Evolutionary conservation across 2,797 vertebrate genomes (phyloP).

Genomic region (Aulostomus chinensis): DNA sequence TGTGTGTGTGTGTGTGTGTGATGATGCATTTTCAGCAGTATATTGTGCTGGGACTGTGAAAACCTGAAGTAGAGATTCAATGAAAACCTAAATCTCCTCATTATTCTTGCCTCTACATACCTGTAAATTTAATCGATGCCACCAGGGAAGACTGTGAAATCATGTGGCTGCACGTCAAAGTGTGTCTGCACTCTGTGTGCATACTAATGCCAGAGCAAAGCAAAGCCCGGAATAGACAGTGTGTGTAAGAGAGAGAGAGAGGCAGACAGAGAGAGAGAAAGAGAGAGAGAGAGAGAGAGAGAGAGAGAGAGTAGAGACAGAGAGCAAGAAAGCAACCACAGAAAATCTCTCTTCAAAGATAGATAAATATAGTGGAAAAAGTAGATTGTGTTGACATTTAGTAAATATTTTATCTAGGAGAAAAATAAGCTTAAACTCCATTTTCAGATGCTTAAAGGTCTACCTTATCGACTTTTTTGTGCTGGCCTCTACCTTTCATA

Average conservation of each 20-base stretch:
- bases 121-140: slow-evolving; percentile 80
- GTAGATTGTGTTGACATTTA: slow-evolving; percentile 56
- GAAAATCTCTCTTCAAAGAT: slow-evolving; percentile 61
- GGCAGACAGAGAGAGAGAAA: slow-evolving; percentile 6
- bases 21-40: slow-evolving; percentile 37
- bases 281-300: neutral
- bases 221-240: slow-evolving; percentile 39
- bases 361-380: slow-evolving; percentile 51
- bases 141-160: slow-evolving; percentile 82
- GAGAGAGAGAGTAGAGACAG: neutral
- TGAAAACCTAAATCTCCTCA: slow-evolving; percentile 70
- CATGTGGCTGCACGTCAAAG: slow-evolving; percentile 81
- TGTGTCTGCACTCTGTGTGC: slow-evolving; percentile 70
- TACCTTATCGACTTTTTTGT: slow-evolving; percentile 26
- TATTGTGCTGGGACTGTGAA: slow-evolving; percentile 53
- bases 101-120: slow-evolving; percentile 73
- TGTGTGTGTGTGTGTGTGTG: slow-evolving; percentile 5
- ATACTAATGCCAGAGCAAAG: slow-evolving; percentile 72
- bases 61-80: slow-evolving; percentile 62
- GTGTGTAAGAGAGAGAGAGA: neutral
- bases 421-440: slow-evolving; percentile 51
- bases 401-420: slow-evolving; percentile 50
- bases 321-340: slow-evolving; percentile 20
- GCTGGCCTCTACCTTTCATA: slow-evolving; percentile 31
- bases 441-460: slow-evolving; percentile 47